Conservation (phyloP, 2,888 invertebrate genomes). For the Melolontha melolontha region DNA sequence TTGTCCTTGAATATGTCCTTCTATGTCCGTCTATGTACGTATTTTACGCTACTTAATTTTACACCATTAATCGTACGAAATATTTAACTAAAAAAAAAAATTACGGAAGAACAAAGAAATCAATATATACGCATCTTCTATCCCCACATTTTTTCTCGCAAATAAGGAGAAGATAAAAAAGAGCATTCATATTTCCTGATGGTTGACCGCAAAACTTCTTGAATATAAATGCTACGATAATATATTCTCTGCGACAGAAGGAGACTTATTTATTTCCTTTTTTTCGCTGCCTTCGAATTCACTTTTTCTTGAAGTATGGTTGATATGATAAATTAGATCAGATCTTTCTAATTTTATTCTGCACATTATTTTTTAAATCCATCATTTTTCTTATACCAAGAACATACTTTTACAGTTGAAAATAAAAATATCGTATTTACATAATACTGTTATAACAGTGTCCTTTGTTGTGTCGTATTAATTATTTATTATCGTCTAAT, state of each 20-base stretch:
- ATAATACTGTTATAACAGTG: too few relatives aligned
- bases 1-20: neutral
- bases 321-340: too few relatives aligned
- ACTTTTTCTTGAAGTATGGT: neutral
- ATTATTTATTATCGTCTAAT: too few relatives aligned
- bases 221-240: constrained; percentile 20
- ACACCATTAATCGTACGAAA: too few relatives aligned
- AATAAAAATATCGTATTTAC: too few relatives aligned
- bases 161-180: constrained; percentile 8
- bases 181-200: constrained; percentile 16
- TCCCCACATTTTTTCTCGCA: constrained; percentile 1
- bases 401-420: too few relatives aligned
- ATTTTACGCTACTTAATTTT: too few relatives aligned
- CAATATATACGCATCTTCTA: neutral
- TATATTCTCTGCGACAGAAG: constrained; percentile 14
- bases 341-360: too few relatives aligned
- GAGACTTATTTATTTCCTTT: constrained; percentile 2
- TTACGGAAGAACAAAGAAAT: constrained; percentile 5
- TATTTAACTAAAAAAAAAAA: too few relatives aligned
- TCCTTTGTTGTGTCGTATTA: too few relatives aligned
- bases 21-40: neutral
- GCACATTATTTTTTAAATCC: too few relatives aligned
- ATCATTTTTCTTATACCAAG: too few relatives aligned
- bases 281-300: neutral
- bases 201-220: constrained; percentile 15